Conservation (phyloP, 2,888 invertebrate genomes). For the Megamerina dolium region DNA sequence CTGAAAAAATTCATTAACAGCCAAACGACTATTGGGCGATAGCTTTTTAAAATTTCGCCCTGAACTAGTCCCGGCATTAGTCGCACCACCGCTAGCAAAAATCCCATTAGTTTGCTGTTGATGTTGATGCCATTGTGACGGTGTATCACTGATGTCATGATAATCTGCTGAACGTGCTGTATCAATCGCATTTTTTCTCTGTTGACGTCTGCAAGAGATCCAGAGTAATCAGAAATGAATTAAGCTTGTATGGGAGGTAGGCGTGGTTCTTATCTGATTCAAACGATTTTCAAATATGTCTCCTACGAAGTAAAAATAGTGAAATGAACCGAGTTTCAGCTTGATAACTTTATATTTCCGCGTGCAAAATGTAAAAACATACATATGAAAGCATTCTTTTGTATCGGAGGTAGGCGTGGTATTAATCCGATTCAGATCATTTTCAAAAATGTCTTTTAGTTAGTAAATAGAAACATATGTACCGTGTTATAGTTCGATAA, state of each 20-base stretch:
- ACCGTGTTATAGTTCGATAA: too few relatives aligned
- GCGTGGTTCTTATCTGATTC: too few relatives aligned
- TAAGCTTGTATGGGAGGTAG: background rate
- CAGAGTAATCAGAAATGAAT: background rate
- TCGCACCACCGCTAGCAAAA: slow-evolving; percentile 30
- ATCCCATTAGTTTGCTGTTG: slow-evolving; percentile 32
- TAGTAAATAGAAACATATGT: too few relatives aligned
- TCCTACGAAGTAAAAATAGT: background rate
- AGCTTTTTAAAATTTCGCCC: slow-evolving; percentile 36
- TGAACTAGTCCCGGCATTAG: slow-evolving; percentile 35
- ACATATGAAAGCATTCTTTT: too few relatives aligned
- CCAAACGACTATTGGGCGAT: slow-evolving; percentile 42
- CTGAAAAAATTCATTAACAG: slow-evolving; percentile 40
- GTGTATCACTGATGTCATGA: slow-evolving; percentile 20
- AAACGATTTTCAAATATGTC: too few relatives aligned
- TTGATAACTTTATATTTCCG: too few relatives aligned
- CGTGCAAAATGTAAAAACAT: too few relatives aligned
- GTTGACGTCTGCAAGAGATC: slow-evolving; percentile 38
- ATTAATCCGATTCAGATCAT: too few relatives aligned
- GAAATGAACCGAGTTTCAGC: too few relatives aligned
- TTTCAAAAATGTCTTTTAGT: too few relatives aligned
- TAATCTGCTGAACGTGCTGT: slow-evolving; percentile 12
- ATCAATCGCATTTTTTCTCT: slow-evolving; percentile 34
- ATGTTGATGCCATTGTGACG: slow-evolving; percentile 19
- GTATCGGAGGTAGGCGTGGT: too few relatives aligned